Base-by-base conservation (phyloP, 92 coral and sea anemone genomes). In the Bergia puertoricense region DNA sequence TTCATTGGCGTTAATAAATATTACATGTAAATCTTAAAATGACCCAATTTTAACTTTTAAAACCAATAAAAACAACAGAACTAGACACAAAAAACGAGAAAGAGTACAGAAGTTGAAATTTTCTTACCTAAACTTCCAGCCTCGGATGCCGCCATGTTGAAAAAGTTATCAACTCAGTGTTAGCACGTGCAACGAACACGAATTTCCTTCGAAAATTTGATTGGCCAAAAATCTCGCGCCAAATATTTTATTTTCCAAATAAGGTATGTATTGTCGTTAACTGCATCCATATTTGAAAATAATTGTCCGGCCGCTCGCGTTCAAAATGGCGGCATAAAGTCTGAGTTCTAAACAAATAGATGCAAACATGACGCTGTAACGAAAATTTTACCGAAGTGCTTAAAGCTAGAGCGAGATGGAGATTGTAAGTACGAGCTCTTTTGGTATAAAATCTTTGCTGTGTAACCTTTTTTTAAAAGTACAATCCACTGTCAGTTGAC, bases 161-260 rank as follows among this genome's bases (percentile, higher is more conserved):
- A 57, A 30, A 23, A 45, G 38, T 41, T 43, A 15, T 38, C 45
- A 20, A 1, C 42, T 8, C 59, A 9, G 23, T 86, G 22, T 37
- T 82, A 10, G 76, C 94, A 91, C 88, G 91, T 88, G 90, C 66
- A 86, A 16, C 45, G 65, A 37, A 16, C 65, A 23, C 45, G 89
- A 54, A 18, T 56, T 62, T 36, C 72, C 15, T 37, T 73, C 44
- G 30, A 7, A 1, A 44, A 67, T 91, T 68, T 77, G 48, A 94
- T 94, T 92, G 96, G 94, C 79, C 72, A 22, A 81, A 50, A 40
- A 88, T 9, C 86, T 94, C 91, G 93, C 96, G 94, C 94, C 90
- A 89, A 37, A 37, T 30, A 48, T 38, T 23, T 13, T 45, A 3
- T 18, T n/a, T 38, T 68, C 78, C 87, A 88, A 69, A 88, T 80